Percentiles rank a stretch among this genome's conserved stretches.
These are phyloP conservation scores for Amorpha juglandis DNA, from an alignment of 2,888 invertebrate genomes.

Conservation along the genomic window DNA sequence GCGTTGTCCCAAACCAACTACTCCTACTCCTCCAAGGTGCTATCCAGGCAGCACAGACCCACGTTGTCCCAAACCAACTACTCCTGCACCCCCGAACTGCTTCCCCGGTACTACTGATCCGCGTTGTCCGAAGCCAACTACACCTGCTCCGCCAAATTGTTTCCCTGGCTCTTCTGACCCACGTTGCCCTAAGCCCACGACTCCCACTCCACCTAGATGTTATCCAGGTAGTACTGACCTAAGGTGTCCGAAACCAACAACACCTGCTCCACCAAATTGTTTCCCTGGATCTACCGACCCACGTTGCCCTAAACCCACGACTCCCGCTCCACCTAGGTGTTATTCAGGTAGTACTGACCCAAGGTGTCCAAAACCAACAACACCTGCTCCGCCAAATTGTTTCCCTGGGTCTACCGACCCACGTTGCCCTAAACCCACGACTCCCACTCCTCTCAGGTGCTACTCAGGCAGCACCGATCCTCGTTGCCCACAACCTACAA, in stretches of 20 bases:
- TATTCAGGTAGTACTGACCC: no score
- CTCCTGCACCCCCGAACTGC: not conserved
- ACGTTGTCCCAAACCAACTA: not conserved
- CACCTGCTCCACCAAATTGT: constrained; percentile 44
- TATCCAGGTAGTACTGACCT: constrained; percentile 41
- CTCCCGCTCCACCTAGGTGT: constrained; percentile 31
- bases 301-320: constrained; percentile 47
- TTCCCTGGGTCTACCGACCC: constrained; percentile 60
- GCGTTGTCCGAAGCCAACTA: not conserved
- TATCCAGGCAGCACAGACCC: not conserved
- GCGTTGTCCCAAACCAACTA: no score
- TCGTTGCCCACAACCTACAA: constrained; percentile 44
- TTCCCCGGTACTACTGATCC: not conserved
- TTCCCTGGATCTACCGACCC: constrained; percentile 47
- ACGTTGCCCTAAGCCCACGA: constrained; percentile 40
- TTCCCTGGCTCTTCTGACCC: not conserved
- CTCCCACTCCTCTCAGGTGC: constrained; percentile 45
- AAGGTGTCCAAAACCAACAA: no score
- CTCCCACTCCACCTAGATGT: constrained; percentile 43
- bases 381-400: constrained; percentile 41
- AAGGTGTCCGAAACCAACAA: constrained; percentile 41
- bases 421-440: constrained; percentile 52
- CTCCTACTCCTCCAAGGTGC: no score
- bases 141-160: not conserved
- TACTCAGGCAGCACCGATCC: constrained; percentile 51